These are phyloP conservation scores for Helostoma temminkii DNA, from an alignment of 2,797 vertebrate species.

Conservation along the genomic window DNA sequence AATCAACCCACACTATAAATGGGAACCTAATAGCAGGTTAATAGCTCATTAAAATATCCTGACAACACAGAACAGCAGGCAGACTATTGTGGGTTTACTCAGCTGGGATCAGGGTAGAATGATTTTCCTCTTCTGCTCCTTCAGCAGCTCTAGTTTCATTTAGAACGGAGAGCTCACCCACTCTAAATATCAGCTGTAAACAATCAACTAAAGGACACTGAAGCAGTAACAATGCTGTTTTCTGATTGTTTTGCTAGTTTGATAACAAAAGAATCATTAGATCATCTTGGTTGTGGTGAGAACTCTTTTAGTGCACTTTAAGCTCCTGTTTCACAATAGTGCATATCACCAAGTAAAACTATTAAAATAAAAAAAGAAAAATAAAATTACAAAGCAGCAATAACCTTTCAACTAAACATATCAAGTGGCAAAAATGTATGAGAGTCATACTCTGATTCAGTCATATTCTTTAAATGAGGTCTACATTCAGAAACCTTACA, in stretches of 20 bases:
- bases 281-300: background rate
- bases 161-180: background rate
- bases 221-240: conserved; percentile 6
- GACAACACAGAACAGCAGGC: too few relatives aligned
- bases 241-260: background rate
- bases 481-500: conserved; percentile 75
- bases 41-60: too few relatives aligned
- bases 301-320: conserved; percentile 84
- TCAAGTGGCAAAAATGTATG: conserved; percentile 82
- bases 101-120: too few relatives aligned
- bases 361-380: conserved; percentile 67
- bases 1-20: too few relatives aligned
- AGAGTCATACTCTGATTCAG: conserved; percentile 39
- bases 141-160: background rate
- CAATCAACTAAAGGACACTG: background rate
- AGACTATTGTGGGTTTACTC: background rate
- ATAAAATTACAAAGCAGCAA: conserved; percentile 87
- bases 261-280: background rate
- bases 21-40: too few relatives aligned
- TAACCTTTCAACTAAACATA: conserved; percentile 76
- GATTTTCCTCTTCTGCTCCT: background rate
- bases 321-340: conserved; percentile 64
- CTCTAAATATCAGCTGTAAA: background rate
- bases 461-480: conserved; percentile 47
- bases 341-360: conserved; percentile 80